Conservation (phyloP, 2,113 vertebrate genomes). For the Catharus bicknelli region DNA sequence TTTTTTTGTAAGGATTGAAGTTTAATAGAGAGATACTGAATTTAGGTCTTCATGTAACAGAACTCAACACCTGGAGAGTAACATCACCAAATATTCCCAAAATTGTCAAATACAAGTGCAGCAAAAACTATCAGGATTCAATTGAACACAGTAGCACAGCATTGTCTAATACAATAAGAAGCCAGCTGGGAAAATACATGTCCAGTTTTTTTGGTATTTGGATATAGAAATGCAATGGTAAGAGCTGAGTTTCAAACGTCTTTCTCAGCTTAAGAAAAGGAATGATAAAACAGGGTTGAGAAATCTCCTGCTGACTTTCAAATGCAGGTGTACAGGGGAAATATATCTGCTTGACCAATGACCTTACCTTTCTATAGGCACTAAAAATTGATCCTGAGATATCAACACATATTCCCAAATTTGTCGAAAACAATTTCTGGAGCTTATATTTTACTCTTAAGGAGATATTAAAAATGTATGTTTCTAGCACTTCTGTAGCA, state of each 20-base stretch:
- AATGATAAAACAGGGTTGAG: conserved; percentile 15
- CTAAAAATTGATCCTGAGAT: conserved; percentile 43
- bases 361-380: conserved; percentile 29
- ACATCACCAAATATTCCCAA: background rate
- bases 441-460: conserved; percentile 46
- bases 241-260: conserved; percentile 2
- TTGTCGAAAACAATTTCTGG: conserved; percentile 56
- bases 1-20: conserved; percentile 22
- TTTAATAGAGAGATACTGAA: background rate
- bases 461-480: conserved; percentile 62
- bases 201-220: background rate
- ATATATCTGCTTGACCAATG: conserved; percentile 44
- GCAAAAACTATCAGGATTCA: conserved; percentile 3
- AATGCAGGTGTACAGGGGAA: conserved; percentile 12
- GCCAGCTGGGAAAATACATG: background rate
- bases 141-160: background rate
- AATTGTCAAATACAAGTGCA: background rate
- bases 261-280: conserved; percentile 38
- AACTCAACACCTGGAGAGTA: background rate
- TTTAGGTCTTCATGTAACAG: background rate
- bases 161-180: conserved; percentile 18
- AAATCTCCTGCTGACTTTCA: conserved; percentile 42
- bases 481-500: conserved; percentile 18
- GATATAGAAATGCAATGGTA: background rate
- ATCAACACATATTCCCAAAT: conserved; percentile 61